These are phyloP conservation scores for Brevipalpus yothersi DNA, from an alignment of 1,140 invertebrate genomes.

Conservation along the genomic window DNA sequence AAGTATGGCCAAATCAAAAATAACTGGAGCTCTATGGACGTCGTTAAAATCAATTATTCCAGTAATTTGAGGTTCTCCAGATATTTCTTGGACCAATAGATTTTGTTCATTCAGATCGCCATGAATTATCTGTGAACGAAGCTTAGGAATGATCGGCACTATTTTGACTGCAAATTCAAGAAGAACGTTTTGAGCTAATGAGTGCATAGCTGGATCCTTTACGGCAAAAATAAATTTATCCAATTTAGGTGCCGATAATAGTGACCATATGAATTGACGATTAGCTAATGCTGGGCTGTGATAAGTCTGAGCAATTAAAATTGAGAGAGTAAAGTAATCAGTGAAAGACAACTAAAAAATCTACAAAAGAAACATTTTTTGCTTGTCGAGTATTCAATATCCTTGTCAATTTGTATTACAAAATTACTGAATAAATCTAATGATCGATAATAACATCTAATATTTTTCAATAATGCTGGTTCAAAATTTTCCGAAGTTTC, in stretches of 20 bases:
- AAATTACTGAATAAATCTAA: no score
- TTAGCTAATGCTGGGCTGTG: neutral
- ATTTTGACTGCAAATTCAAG: neutral
- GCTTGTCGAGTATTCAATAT: no score
- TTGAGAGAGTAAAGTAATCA: neutral
- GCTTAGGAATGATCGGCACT: neutral
- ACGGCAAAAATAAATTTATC: neutral
- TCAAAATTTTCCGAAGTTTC: no score
- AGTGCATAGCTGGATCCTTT: neutral
- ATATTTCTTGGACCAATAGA: slow-evolving; percentile 2
- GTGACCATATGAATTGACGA: neutral
- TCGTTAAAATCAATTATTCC: slow-evolving; percentile 10
- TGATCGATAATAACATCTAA: no score
- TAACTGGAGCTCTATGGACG: slow-evolving; percentile 5
- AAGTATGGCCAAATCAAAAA: slow-evolving; percentile 10
- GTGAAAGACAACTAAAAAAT: neutral
- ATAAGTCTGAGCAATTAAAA: neutral
- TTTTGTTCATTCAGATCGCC: slow-evolving; percentile 11
- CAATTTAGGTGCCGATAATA: neutral
- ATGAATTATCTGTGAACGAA: slow-evolving; percentile 3
- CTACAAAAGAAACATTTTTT: neutral
- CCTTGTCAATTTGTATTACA: no score
- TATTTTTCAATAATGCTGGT: no score
- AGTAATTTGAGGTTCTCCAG: neutral
- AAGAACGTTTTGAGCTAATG: neutral